phyloP scores from a whole-genome alignment of 2,888 invertebrate species.

The Agrilus mali region DNA sequence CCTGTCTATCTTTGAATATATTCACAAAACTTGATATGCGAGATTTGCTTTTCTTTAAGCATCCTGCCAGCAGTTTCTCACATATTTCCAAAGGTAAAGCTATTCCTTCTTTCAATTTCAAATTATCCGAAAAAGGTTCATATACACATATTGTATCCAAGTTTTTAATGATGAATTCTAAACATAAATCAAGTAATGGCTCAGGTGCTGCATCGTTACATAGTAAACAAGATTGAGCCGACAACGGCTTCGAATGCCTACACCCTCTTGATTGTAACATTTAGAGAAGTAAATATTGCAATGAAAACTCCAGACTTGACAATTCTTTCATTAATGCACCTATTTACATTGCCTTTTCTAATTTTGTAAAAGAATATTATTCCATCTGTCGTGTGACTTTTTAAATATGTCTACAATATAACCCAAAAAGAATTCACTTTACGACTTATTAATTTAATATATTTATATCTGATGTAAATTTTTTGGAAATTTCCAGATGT shows the following conservation, averaged over 20 bases:
- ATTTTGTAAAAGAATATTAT: neutral
- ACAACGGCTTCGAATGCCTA: constrained; percentile 30
- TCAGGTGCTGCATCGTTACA: constrained; percentile 40
- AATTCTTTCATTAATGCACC: neutral
- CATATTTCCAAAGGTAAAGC: constrained; percentile 60
- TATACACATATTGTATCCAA: constrained; percentile 46
- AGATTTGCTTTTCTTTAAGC: constrained; percentile 33
- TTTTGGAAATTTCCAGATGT: constrained; percentile 23
- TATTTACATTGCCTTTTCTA: constrained; percentile 7
- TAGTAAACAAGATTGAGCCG: constrained; percentile 30
- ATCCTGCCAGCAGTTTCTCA: constrained; percentile 49
- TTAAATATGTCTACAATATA: neutral
- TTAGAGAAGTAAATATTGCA: constrained; percentile 15
- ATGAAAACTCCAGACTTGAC: neutral
- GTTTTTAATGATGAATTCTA: constrained; percentile 48
- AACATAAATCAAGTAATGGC: constrained; percentile 48
- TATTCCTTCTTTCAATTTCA: constrained; percentile 46
- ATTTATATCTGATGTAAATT: constrained; percentile 3
- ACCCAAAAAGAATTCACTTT: constrained; percentile 4
- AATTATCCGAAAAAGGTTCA: constrained; percentile 34
- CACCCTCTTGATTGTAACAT: constrained; percentile 28
- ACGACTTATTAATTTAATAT: constrained; percentile 3
- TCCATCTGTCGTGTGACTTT: neutral
- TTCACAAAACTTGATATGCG: constrained; percentile 56
- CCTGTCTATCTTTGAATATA: constrained; percentile 53